Conservation (phyloP, 2,113 vertebrate genomes). For the Lepidothrix coronata region DNA sequence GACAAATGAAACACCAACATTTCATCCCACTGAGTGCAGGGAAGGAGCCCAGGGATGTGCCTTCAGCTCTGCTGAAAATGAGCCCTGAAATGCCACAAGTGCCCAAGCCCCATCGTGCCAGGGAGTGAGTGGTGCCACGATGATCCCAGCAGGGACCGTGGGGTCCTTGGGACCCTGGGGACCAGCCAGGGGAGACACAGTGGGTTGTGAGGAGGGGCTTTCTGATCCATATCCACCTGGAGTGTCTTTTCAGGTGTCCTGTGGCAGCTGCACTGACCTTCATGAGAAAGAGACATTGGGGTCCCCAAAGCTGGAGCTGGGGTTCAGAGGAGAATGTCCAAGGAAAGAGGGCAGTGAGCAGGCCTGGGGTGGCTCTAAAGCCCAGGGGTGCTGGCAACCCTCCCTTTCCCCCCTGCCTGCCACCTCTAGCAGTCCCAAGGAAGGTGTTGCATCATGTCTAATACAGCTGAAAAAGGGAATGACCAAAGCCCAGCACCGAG, state of each 20-base stretch:
- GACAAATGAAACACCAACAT: background rate
- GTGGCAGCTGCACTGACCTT: background rate
- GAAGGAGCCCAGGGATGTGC: background rate
- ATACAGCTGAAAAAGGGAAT: background rate
- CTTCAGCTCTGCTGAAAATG: background rate
- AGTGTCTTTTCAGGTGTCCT: background rate
- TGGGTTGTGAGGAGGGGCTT: background rate
- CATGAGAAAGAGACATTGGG: background rate
- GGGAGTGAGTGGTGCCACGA: background rate
- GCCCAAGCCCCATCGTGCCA: accelerated
- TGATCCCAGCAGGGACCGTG: background rate
- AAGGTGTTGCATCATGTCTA: background rate
- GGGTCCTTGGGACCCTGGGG: background rate
- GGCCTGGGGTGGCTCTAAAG: background rate
- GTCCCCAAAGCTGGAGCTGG: background rate
- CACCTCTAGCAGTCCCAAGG: background rate
- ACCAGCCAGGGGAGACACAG: background rate
- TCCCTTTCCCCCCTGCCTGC: accelerated
- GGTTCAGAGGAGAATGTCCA: background rate
- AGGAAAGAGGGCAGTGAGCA: background rate
- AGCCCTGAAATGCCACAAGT: background rate
- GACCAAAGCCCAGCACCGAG: background rate
- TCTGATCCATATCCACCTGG: background rate
- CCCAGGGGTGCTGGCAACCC: background rate
- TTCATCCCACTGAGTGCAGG: background rate